Base-by-base conservation (phyloP, 2,797 vertebrate species). In the Oreochromis grahami region DNA sequence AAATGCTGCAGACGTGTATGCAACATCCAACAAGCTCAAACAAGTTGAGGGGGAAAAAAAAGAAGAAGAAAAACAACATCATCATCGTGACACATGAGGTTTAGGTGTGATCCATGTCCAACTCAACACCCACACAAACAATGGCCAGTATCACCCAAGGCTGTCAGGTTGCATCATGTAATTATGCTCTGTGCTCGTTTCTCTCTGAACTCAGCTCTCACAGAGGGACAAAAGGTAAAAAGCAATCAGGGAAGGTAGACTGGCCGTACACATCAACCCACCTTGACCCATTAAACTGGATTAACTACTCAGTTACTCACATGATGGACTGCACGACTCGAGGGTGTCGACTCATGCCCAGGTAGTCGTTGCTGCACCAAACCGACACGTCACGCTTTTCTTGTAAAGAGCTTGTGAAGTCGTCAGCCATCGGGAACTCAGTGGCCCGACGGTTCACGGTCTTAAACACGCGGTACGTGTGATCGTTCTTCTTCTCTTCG, bases 321-420 rank as follows among this genome's bases (percentile, higher is more conserved):
- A 95, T 94, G 84, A 97, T 98, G 2, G 96, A 97, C 48, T 97
- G 91, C 65, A 98, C 83, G 15, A 99, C 98, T 10, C 85, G 91
- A n/a, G 98, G 97, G 89, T 99, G 98, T 45, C 97, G 94, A 90
- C 98, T 98, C 97, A 98, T 98, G 86, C 98, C 98, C 86, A 99
- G 92, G 89, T 99, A 99, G 92, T 99, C 98, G 19, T 99, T 98
- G 95, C 98, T 98, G 94, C 98, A 99, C 98, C 98, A 99, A 45
- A 99, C 97, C 0, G 97, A 98, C 85, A 98, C 97, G 68, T 97
- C 97, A 43, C 97, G 96, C 89, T 97, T 98, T 32, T 95, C 95
- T 58, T 94, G 93, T 48, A 98, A 93, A 7, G 98, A 98, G 26
- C 96, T 94, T 58, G 96, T 81, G 95, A 96, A 90, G 95, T 96